These are phyloP conservation scores for Xiphydria camelus DNA, from an alignment of 2,888 invertebrate genomes.

Conservation along the genomic window DNA sequence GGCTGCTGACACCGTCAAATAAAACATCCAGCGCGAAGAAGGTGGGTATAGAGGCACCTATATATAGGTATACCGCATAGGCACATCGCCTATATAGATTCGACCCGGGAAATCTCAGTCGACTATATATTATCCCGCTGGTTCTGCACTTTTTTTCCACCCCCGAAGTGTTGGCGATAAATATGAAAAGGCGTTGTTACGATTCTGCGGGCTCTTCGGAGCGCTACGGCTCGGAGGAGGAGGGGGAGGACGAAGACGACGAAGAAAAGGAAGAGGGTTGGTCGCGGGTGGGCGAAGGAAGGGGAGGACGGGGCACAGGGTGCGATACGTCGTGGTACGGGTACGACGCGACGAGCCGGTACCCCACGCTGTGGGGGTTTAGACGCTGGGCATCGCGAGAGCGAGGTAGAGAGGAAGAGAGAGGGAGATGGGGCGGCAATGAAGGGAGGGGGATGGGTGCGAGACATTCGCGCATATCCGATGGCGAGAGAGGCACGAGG, in stretches of 20 bases:
- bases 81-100: too few species aligned
- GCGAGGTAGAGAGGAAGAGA: too few species aligned
- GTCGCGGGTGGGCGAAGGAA: too few species aligned
- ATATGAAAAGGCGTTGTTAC: conserved; percentile 32
- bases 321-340: too few species aligned
- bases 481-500: conserved; percentile 34
- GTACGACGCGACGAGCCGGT: too few species aligned
- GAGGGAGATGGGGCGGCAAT: conserved; percentile 18
- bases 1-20: conserved; percentile 49
- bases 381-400: too few species aligned
- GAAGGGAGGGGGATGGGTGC: conserved; percentile 26
- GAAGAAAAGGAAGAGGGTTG: conserved; percentile 20
- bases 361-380: too few species aligned
- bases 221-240: conserved; percentile 1
- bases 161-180: conserved; percentile 39
- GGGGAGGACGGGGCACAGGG: too few species aligned
- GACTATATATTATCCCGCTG: conserved; percentile 38
- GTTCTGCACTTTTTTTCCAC: conserved; percentile 44
- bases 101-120: conserved; percentile 22
- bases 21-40: conserved; percentile 34
- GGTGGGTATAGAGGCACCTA: conserved; percentile 18
- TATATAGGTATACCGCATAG: conserved; percentile 31
- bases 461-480: conserved; percentile 55
- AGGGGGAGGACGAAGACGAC: conserved; percentile 13
- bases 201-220: neutral